Conservation (phyloP, 1,140 invertebrate species). For the Euglossa dilemma region DNA sequence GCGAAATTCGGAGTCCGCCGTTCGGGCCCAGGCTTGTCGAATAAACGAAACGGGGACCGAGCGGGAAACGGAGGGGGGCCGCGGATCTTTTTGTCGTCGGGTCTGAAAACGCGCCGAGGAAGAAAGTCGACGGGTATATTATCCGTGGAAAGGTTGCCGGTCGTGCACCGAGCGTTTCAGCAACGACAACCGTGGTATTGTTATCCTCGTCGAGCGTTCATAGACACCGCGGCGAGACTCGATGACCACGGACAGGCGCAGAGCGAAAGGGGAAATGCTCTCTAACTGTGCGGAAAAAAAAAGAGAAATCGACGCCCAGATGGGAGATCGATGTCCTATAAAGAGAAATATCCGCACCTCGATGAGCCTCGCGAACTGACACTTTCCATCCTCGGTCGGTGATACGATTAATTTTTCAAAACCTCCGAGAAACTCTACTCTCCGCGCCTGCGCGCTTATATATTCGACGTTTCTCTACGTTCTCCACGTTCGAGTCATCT, state of each 20-base stretch:
- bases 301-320: slow-evolving; percentile 69
- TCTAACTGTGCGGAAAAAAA: slow-evolving; percentile 67
- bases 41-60: too few relatives aligned
- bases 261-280: slow-evolving; percentile 68
- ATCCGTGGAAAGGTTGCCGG: neutral
- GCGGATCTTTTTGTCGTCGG: neutral
- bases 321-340: slow-evolving; percentile 69
- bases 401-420: slow-evolving; percentile 37
- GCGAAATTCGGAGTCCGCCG: too few relatives aligned
- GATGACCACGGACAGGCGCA: slow-evolving; percentile 56
- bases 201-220: slow-evolving; percentile 55
- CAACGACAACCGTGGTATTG: slow-evolving; percentile 46
- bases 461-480: neutral
- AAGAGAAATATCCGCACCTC: slow-evolving; percentile 65
- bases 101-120: neutral
- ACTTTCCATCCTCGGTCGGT: slow-evolving; percentile 46
- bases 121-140: neutral
- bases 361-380: slow-evolving; percentile 48
- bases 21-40: too few relatives aligned
- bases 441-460: neutral
- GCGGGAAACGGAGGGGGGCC: too few relatives aligned
- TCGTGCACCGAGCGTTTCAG: slow-evolving; percentile 2
- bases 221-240: slow-evolving; percentile 54
- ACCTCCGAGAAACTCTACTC: neutral
- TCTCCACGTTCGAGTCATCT: neutral